These are phyloP conservation scores for Psilopsiagon aurifrons DNA, from an alignment of 2,113 vertebrate genomes.

Conservation along the genomic window DNA sequence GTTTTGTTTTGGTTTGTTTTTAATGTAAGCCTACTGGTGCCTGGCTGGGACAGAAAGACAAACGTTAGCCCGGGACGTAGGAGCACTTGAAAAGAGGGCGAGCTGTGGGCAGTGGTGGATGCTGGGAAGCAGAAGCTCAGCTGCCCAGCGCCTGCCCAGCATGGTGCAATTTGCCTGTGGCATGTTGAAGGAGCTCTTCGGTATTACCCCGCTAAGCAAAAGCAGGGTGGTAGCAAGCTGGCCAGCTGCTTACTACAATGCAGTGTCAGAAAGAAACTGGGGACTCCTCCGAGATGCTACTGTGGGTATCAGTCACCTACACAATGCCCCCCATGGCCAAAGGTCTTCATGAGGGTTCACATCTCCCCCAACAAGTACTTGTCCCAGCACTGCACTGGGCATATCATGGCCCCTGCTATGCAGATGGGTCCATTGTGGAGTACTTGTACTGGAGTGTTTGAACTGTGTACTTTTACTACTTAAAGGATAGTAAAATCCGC, in stretches of 20 bases:
- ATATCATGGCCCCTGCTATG: no score
- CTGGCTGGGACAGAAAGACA: background rate
- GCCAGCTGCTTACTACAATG: background rate
- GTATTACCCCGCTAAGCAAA: background rate
- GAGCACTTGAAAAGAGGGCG: fast-evolving
- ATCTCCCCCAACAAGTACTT: background rate
- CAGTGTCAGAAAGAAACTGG: background rate
- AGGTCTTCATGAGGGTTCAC: background rate
- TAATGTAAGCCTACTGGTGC: fast-evolving
- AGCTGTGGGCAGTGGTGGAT: background rate
- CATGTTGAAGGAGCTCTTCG: fast-evolving
- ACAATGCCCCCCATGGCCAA: background rate
- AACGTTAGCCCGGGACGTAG: fast-evolving
- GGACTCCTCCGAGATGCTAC: fast-evolving
- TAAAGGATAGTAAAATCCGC: background rate
- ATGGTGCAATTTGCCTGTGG: background rate
- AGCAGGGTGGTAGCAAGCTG: background rate
- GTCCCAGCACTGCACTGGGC: fast-evolving
- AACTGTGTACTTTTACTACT: background rate
- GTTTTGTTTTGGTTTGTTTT: background rate
- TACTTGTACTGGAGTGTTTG: background rate
- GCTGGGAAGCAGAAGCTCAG: background rate
- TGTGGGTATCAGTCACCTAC: background rate
- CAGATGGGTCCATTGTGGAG: no score
- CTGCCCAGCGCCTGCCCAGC: fast-evolving